phyloP scores from a whole-genome alignment of 2,888 invertebrate species.

The Sthenelais limicola region DNA sequence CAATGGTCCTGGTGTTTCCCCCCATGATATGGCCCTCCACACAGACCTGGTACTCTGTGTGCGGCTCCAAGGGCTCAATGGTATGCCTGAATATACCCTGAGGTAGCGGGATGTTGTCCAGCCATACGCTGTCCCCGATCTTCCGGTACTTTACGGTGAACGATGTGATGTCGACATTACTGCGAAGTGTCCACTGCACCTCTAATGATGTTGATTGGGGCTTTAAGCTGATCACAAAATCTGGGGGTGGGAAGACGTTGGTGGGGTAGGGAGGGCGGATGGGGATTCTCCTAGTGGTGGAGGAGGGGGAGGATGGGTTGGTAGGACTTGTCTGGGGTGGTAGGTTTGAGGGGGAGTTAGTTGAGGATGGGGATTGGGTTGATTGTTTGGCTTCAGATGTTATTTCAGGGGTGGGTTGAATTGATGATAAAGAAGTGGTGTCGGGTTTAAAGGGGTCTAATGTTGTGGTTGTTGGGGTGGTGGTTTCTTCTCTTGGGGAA shows the following conservation, averaged over 20 bases:
- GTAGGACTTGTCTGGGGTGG: too few relatives aligned
- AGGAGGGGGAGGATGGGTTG: too few relatives aligned
- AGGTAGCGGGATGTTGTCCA: conserved; percentile 3
- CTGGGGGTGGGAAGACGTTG: conserved; percentile 6
- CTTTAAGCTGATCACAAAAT: conserved; percentile 20
- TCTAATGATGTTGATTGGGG: conserved; percentile 5
- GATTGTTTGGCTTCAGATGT: too few relatives aligned
- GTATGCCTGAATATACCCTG: conserved; percentile 4
- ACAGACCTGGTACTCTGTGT: conserved; percentile 10
- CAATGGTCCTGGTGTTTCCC: background rate
- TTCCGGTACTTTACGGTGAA: conserved; percentile 22
- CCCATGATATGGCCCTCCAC: conserved; percentile 7
- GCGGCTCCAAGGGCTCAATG: background rate
- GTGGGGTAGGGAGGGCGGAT: background rate
- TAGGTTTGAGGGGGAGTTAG: too few relatives aligned
- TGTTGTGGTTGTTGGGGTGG: background rate
- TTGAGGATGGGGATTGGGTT: too few relatives aligned
- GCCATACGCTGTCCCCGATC: background rate
- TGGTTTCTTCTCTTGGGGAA: background rate
- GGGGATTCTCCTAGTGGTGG: too few relatives aligned
- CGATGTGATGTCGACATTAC: background rate
- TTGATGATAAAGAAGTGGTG: too few relatives aligned
- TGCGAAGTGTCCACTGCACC: conserved; percentile 26
- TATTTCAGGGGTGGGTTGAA: background rate
- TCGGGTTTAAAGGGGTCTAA: background rate